These are phyloP conservation scores for Monoplex corrugatus DNA, from an alignment of 2,888 invertebrate species.

Conservation along the genomic window DNA sequence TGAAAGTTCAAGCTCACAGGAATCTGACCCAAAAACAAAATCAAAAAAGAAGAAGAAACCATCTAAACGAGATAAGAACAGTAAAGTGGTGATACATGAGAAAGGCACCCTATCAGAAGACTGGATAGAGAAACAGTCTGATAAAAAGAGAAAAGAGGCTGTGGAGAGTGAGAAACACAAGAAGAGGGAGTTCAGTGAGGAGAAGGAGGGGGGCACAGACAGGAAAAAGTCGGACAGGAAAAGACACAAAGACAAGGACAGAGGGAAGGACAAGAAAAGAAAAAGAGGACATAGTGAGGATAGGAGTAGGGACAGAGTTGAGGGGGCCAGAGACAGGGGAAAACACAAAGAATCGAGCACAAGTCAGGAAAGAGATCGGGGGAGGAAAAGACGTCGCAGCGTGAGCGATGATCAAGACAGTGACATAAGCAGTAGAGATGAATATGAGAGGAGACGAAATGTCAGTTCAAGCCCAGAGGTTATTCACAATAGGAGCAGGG, in stretches of 20 bases:
- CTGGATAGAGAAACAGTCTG: slow-evolving; percentile 45
- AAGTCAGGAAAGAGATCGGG: slow-evolving; percentile 57
- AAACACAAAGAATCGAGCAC: slow-evolving; percentile 58
- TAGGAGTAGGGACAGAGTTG: slow-evolving; percentile 26
- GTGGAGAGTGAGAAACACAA: slow-evolving; percentile 45
- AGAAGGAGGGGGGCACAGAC: slow-evolving; percentile 48
- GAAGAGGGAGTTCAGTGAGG: slow-evolving; percentile 38
- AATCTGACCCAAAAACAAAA: slow-evolving; percentile 47
- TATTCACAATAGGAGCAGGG: slow-evolving; percentile 15
- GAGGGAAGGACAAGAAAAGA: not conserved
- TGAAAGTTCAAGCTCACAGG: slow-evolving; percentile 57
- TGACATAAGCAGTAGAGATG: slow-evolving; percentile 54
- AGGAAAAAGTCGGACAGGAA: slow-evolving; percentile 27
- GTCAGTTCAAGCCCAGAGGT: slow-evolving; percentile 31
- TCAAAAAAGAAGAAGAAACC: slow-evolving; percentile 52
- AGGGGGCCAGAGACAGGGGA: slow-evolving; percentile 48
- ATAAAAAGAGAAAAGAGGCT: slow-evolving; percentile 43
- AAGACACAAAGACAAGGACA: slow-evolving; percentile 44
- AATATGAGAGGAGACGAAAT: slow-evolving; percentile 49
- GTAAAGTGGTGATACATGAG: slow-evolving; percentile 46
- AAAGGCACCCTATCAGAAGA: slow-evolving; percentile 46
- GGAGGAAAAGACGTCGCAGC: slow-evolving; percentile 40
- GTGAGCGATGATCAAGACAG: slow-evolving; percentile 55
- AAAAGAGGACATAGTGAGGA: slow-evolving; percentile 11
- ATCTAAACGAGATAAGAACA: slow-evolving; percentile 50